A percentile compares a stretch with the other conserved stretches of the same genome.
phyloP scores from a whole-genome alignment of 2,113 vertebrate genomes.

The Corvus cornix region DNA sequence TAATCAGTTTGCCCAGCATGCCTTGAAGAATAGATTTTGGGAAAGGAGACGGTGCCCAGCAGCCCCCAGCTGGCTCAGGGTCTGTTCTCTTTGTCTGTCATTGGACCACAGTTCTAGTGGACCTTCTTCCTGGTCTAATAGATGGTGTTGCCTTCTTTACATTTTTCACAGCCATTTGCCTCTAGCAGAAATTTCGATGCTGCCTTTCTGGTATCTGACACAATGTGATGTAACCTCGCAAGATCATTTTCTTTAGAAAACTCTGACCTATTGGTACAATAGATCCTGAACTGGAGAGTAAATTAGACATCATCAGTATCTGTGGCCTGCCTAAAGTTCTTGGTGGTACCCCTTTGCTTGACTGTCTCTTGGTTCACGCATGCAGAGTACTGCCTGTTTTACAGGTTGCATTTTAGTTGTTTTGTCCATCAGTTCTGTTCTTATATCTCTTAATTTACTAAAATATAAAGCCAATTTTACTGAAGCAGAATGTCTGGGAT shows the following conservation, averaged over 20 bases:
- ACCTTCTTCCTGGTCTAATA: not conserved
- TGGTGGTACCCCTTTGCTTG: not conserved
- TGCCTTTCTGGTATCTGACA: not conserved
- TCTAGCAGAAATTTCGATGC: not conserved
- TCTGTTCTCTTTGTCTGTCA: not conserved
- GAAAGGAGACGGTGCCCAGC: not conserved
- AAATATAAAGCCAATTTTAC: not conserved
- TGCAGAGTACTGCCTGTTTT: not conserved
- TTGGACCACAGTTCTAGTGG: not conserved
- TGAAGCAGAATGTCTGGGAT: not conserved
- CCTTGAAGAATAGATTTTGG: not conserved
- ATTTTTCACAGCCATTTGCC: not conserved
- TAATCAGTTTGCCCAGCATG: not conserved
- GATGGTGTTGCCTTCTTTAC: not conserved
- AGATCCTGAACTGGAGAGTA: not conserved
- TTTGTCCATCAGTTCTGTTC: not conserved
- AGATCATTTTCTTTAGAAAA: not conserved
- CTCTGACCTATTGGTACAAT: accelerated
- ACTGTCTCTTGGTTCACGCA: not conserved
- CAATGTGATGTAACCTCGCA: not conserved
- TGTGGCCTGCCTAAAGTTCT: not conserved
- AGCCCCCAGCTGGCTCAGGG: not conserved
- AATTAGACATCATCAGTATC: not conserved
- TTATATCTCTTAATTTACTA: not conserved
- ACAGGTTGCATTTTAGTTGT: not conserved